phyloP scores from a whole-genome alignment of 2,113 vertebrate genomes.

The Choloepus hoffmanni region DNA sequence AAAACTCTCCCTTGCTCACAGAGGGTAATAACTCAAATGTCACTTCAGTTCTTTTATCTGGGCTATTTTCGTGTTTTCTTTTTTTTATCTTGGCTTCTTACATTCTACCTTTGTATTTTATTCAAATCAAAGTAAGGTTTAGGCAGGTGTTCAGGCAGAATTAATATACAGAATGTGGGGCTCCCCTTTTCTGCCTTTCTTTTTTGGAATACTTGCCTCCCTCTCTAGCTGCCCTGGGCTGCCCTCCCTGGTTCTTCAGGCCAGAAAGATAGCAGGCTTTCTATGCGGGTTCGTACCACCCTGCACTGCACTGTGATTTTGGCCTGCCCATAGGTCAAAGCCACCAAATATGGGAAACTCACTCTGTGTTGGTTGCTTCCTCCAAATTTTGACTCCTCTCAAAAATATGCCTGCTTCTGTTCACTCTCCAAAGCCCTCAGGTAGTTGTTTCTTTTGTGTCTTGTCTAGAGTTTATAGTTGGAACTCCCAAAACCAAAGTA shows the following conservation, averaged over 20 bases:
- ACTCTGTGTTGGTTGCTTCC: neutral
- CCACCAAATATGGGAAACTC: neutral
- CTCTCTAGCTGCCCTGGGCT: neutral
- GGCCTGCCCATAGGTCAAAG: neutral
- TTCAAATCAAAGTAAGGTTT: neutral
- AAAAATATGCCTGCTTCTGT: neutral
- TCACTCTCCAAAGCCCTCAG: neutral
- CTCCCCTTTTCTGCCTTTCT: neutral
- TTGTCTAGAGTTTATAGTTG: neutral
- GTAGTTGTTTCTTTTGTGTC: neutral
- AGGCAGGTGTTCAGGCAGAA: neutral
- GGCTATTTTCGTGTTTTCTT: neutral
- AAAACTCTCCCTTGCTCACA: neutral
- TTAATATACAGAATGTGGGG: neutral
- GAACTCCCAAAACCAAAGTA: slow-evolving; percentile 10
- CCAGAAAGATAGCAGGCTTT: neutral
- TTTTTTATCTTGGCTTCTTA: neutral
- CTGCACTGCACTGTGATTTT: neutral
- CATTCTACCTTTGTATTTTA: neutral
- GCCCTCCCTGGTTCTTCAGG: neutral
- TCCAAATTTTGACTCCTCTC: neutral
- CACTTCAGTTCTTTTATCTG: neutral
- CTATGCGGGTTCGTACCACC: neutral
- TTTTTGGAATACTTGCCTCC: neutral
- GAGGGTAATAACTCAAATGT: neutral